phyloP scores from a whole-genome alignment of 2,797 vertebrate genomes.

The Pachyuromys duprasi region DNA sequence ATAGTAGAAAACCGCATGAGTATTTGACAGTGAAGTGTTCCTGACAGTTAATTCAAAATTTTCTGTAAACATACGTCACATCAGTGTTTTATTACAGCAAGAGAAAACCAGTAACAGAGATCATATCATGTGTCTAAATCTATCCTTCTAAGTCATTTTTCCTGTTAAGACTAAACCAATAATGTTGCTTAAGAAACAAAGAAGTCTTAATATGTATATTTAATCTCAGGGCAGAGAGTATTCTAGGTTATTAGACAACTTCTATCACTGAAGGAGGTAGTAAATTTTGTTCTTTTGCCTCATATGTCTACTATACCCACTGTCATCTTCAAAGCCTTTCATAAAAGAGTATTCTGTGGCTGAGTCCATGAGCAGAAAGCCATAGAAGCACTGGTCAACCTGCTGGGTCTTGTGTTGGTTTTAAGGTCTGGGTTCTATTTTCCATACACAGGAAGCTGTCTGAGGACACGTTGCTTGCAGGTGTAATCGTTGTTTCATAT shows the following conservation, averaged over 20 bases:
- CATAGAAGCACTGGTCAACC: background rate
- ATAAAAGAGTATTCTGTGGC: background rate
- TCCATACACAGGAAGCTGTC: background rate
- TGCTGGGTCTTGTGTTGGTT: background rate
- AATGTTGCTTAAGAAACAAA: background rate
- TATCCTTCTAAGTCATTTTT: background rate
- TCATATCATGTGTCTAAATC: background rate
- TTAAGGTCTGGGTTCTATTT: background rate
- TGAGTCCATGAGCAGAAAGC: background rate
- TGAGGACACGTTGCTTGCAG: slow-evolving; percentile 83
- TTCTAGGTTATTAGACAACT: background rate
- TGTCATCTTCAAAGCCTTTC: background rate
- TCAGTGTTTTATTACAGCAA: background rate
- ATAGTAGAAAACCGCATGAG: background rate
- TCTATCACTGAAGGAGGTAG: background rate
- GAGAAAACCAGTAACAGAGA: background rate
- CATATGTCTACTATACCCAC: background rate
- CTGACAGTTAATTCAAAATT: background rate
- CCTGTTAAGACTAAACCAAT: background rate
- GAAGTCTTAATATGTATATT: slow-evolving; percentile 10
- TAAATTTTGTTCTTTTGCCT: background rate
- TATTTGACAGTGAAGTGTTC: background rate
- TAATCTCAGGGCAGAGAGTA: background rate
- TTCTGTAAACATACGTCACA: background rate
- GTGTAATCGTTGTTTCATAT: background rate